A percentile compares a stretch with the other conserved stretches of the same genome.
These are phyloP conservation scores for Perognathus longimembris DNA, from an alignment of 2,113 vertebrate genomes.

Conservation along the genomic window DNA sequence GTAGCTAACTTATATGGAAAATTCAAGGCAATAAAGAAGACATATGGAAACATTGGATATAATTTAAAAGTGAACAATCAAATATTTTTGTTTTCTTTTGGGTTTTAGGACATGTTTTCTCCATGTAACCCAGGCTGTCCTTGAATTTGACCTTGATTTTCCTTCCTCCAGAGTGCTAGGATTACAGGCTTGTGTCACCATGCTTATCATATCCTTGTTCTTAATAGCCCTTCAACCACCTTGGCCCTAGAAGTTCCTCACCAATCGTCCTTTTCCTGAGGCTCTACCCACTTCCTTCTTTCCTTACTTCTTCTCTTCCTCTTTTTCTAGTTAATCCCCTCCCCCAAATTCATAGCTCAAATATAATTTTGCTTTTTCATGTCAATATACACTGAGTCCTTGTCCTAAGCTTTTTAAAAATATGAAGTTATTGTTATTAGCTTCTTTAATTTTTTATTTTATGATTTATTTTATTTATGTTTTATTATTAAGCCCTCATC, in stretches of 20 bases:
- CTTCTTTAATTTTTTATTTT: too few species aligned
- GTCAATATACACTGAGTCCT: not conserved
- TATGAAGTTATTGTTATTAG: too few species aligned
- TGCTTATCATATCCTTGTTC: not conserved
- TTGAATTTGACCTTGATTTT: too few species aligned
- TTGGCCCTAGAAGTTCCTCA: not conserved
- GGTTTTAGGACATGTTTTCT: too few species aligned
- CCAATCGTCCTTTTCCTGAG: not conserved
- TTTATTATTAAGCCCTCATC: too few species aligned
- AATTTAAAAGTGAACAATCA: conserved; percentile 35
- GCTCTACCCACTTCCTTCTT: not conserved
- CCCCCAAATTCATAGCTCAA: not conserved
- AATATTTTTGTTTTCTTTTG: not conserved
- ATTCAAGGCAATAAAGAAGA: not conserved
- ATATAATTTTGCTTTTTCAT: not conserved
- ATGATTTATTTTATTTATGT: too few species aligned
- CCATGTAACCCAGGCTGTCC: too few species aligned
- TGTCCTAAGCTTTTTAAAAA: not conserved
- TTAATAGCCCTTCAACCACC: not conserved
- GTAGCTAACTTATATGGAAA: not conserved
- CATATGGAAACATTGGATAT: not conserved
- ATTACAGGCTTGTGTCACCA: not conserved
- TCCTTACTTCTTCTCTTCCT: not conserved
- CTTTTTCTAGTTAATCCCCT: not conserved
- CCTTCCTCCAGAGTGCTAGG: not conserved